Percentiles rank a stretch among this genome's conserved stretches.
Evolutionary conservation across 30 jellyfish, hydroid and myxozoan species (phyloP).

Genomic region (Catostylus mosaicus): DNA sequence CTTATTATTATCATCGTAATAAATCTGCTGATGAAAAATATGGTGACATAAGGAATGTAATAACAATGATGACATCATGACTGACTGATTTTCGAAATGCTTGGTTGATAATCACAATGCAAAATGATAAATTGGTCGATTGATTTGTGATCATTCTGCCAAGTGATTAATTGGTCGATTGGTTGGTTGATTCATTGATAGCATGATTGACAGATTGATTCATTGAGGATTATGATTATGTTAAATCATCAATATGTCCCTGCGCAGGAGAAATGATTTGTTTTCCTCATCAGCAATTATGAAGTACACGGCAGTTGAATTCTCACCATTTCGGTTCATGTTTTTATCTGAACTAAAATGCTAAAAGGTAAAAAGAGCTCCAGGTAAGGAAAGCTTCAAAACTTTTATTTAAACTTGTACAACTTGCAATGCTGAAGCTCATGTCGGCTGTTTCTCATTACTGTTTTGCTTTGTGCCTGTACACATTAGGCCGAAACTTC

Average conservation of each 20-base stretch:
- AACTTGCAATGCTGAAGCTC: no score
- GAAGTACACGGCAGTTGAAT: background rate
- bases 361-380: background rate
- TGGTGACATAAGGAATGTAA: no score
- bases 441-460: no score
- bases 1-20: background rate
- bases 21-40: background rate
- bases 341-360: background rate
- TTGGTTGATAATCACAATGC: no score
- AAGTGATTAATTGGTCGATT: no score
- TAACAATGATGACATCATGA: no score
- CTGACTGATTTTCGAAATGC: no score
- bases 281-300: background rate
- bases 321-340: background rate
- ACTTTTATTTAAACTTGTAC: background rate
- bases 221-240: background rate
- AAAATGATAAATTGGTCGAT: no score
- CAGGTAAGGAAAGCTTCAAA: background rate
- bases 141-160: no score
- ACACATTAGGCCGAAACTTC: conserved; percentile 2
- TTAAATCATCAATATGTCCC: background rate
- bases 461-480: background rate
- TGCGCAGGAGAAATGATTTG: conserved; percentile 11
- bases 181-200: no score
- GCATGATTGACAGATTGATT: no score